Base-by-base conservation (phyloP, 2,888 invertebrate genomes). In the Caenorhabditis sp. region DNA sequence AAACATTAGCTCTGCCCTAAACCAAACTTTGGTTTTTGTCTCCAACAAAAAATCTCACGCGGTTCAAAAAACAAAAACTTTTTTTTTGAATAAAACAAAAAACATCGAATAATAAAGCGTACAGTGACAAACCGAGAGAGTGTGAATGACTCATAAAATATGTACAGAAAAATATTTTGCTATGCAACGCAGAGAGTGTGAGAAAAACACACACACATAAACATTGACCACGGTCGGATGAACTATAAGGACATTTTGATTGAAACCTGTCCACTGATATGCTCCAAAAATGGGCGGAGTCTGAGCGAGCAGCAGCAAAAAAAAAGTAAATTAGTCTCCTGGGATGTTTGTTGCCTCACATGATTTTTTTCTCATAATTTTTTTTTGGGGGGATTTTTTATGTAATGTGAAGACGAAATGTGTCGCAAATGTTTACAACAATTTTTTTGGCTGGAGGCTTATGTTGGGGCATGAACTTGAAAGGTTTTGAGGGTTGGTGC, bases 281-380 rank as follows among this genome's bases (percentile, higher is more conserved):
- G 31, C 31, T 31, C 31, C 31, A 31, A 6, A 31, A 31, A 10
- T 4, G 31, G 31, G 31, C 31, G 31, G 31, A 31, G 31, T 10
- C 10, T 31, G 31, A 10, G 5, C 31, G 31, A 4, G 5, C 5
- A 10, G 31, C 31, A 10, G 31, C 4, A 31, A 10, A 23, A 8
- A 51, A 51, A 51, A 51, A 51, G 51, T 51, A 43, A 43, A 43
- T 43, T 43, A 43, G 43, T 12, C 43, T 43, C 43, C 14, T 43
- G 43, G 14, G 43, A 43, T 14, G 5, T 43, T 17, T 3, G n/a
- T n/a, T 17, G 2, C 43, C 12, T 17, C 43, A 43, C 12, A 43
- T 17, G 17, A 43, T 17, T 17, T 17, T 17, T 17, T 17, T 43
- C 8, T 14, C 17, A 10, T 43, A 43, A 43, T 43, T 43, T 43